A percentile compares a stretch with the other conserved stretches of the same genome.
Evolutionary conservation across 2,113 vertebrate species (phyloP).

Genomic region (Lampris megalopsis): DNA sequence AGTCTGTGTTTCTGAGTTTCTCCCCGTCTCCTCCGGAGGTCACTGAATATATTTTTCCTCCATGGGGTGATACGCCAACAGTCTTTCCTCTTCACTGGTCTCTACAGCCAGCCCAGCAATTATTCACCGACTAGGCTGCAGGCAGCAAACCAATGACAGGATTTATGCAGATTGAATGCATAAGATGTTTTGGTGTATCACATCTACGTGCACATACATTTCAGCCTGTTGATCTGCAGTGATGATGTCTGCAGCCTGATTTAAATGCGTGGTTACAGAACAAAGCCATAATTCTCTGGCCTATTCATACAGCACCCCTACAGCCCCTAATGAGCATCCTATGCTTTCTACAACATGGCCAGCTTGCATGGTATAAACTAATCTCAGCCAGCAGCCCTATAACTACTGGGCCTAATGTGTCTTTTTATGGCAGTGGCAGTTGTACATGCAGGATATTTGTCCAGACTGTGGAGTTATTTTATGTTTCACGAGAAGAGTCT

Average conservation of each 20-base stretch:
- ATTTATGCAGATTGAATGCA: conserved; percentile 73
- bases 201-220: conserved; percentile 58
- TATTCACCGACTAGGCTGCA: conserved; percentile 64
- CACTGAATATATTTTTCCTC: conserved; percentile 34
- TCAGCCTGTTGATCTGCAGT: conserved; percentile 65
- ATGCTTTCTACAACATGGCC: background rate
- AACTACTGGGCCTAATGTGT: background rate
- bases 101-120: conserved; percentile 45
- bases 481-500: too few species aligned
- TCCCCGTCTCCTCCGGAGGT: background rate
- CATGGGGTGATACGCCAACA: conserved; percentile 34
- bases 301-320: conserved; percentile 43
- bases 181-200: conserved; percentile 64
- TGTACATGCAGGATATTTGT: too few species aligned
- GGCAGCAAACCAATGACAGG: conserved; percentile 68
- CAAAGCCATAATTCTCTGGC: conserved; percentile 63
- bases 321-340: background rate
- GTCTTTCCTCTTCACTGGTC: conserved; percentile 52
- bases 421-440: too few species aligned
- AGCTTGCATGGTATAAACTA: conserved; percentile 17
- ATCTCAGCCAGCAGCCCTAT: conserved; percentile 16
- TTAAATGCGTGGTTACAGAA: conserved; percentile 45
- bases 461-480: too few species aligned
- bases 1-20: background rate
- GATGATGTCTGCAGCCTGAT: conserved; percentile 64